Base-by-base conservation (phyloP, 2,888 invertebrate genomes). In the Ellobium chinense region DNA sequence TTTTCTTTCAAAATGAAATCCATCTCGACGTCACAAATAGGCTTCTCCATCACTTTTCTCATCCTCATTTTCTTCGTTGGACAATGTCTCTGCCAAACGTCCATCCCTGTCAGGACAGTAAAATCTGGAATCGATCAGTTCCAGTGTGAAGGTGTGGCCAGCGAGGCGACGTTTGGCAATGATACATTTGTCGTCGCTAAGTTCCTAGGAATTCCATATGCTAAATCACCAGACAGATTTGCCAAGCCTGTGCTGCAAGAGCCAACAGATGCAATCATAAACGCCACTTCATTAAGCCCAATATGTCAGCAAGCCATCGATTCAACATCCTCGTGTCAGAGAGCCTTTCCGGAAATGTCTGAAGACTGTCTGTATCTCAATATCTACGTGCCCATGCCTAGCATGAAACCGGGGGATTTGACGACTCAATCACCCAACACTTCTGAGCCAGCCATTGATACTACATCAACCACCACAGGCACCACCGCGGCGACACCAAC, bases 311-410 rank as follows among this genome's bases (percentile, higher is more conserved):
- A 74, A 29, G 7, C 12, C 24, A 7, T 12, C n/a, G 36, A n/a
- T n/a, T n/a, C n/a, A n/a, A n/a, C 2, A n/a, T 0, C 3, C 1
- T 2, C n/a, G n/a, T n/a, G 12, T 5, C 37, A 21, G 29, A 27
- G 31, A 4, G n/a, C n/a, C 31, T 31, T 65, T 7, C 46, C 14
- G 18, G 27, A 9, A 24, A 29, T 39, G 31, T 62, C 62, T 27
- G 74, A 74, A 14, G 54, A 74, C n/a, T 74, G 74, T 46, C 74
- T 74, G 27, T 74, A 46, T 31, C 29, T 74, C 9, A 63, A 74
- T 27, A 63, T 74, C 39, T 74, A 74, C 12, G 46, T 74, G 18
- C 74, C 74, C n/a, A n/a, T 74, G n/a, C 36, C n/a, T 9, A 9
- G 37, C 9, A 1, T 34, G 2, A n/a, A 1, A 2, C 18, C 12